Base-by-base conservation (phyloP, 2,113 vertebrate genomes). In the Ophiodon elongatus region DNA sequence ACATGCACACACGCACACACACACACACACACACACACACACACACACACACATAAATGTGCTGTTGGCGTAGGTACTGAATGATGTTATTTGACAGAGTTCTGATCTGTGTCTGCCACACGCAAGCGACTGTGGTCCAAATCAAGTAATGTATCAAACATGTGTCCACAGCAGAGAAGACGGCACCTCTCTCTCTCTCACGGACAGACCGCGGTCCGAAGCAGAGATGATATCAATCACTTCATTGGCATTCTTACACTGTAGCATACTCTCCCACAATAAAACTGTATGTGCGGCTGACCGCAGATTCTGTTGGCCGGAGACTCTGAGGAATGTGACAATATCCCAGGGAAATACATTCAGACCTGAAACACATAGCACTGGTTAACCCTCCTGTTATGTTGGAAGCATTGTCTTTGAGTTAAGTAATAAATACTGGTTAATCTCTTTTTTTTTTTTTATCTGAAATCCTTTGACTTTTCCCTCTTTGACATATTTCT, bases 81-180 rank as follows among this genome's bases (percentile, higher is more conserved):
- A 72, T 84, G 85, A 92, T 92, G 87, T 88, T 91, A 89, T 87
- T 91, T 86, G 75, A 92, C 82, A 88, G 71, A 86, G 78, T 84
- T 86, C 66, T 91, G 88, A 94, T 92, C 59, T 82, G 66, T 68
- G 88, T 90, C 88, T 88, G 87, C 89, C 89, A 92, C 93, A 94
- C 76, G 86, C 88, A 87, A 88, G 82, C 5, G 75, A 87, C 81
- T 79, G 65, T 43, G 78, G 85, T 93, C 91, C 87, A 93, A 87
- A 91, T 91, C 83, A 89, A 82, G 83, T 89, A 90, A 92, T 91
- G 82, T 78, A 86, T 88, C 84, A 90, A 91, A 88, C 89, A 91
- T 92, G 87, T 93, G 85, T 90, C 80, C 72, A 83, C 73, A 85
- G 72, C 72, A 37, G 52, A 83, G 73, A 80, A 85, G 69, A 84